Conservation (phyloP, 1,140 invertebrate genomes). For the Ctenoplectra terminalis region DNA sequence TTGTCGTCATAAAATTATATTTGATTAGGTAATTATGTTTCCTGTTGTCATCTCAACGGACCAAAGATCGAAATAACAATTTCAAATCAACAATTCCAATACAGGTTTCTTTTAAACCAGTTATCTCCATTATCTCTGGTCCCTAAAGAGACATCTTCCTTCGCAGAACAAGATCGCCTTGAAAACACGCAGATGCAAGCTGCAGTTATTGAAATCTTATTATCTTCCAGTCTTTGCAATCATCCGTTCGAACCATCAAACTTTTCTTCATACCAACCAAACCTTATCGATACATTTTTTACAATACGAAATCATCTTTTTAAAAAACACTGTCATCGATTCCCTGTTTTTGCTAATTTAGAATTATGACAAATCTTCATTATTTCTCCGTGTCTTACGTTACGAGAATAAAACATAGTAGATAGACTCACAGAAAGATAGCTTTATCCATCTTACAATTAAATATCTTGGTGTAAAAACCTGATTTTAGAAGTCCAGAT, state of each 20-base stretch:
- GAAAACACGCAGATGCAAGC: not conserved
- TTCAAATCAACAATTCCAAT: not conserved
- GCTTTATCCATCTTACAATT: not conserved
- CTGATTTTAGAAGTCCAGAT: too few relatives aligned
- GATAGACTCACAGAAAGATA: not conserved
- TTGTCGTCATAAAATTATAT: too few relatives aligned
- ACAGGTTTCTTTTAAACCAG: not conserved
- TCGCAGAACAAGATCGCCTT: not conserved
- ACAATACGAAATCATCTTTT: too few relatives aligned
- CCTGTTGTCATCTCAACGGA: not conserved
- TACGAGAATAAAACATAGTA: not conserved
- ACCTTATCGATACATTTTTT: too few relatives aligned
- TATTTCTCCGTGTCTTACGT: too few relatives aligned
- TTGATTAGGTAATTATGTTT: not conserved
- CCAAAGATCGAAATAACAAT: too few relatives aligned
- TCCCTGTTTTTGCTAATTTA: too few relatives aligned
- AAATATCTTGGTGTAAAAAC: too few relatives aligned
- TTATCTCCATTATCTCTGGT: not conserved
- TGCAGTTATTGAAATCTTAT: not conserved
- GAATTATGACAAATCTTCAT: too few relatives aligned
- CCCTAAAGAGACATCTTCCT: not conserved
- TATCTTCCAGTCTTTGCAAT: not conserved
- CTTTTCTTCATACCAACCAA: too few relatives aligned
- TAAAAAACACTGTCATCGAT: too few relatives aligned
- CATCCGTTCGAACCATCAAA: too few relatives aligned